Evolutionary conservation across 23 tunicate species (phyloP).

Genomic region (Trididemnum nubilum): DNA sequence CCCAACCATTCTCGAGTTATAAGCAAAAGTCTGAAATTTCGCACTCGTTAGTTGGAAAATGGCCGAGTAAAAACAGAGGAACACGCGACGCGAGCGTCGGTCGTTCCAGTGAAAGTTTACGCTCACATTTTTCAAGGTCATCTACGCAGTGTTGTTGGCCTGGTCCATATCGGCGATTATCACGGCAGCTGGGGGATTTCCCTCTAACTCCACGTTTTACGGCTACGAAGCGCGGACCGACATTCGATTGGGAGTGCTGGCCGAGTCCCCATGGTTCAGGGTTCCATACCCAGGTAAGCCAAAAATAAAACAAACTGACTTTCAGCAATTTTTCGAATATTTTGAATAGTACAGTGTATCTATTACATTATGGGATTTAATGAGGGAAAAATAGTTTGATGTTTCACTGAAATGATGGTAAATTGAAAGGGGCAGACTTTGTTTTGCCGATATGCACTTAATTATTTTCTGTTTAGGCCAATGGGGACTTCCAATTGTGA

Average conservation of each 20-base stretch:
- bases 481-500: slow-evolving; percentile 79
- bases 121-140: no score
- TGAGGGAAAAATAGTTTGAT: no score
- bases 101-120: no score
- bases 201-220: slow-evolving; percentile 26
- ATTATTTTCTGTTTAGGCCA: slow-evolving; percentile 74
- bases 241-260: slow-evolving; percentile 49
- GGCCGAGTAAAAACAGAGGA: no score
- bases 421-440: no score
- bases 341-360: neutral
- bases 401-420: no score
- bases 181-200: slow-evolving; percentile 76
- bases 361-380: neutral
- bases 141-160: slow-evolving; percentile 54
- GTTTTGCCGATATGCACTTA: no score
- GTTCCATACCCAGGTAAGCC: slow-evolving; percentile 88
- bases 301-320: neutral
- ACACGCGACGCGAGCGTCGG: no score
- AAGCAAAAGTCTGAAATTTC: no score
- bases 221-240: slow-evolving; percentile 82
- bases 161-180: slow-evolving; percentile 68
- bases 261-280: slow-evolving; percentile 77
- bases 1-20: no score
- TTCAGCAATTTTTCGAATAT: neutral
- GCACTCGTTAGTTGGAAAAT: no score